These are phyloP conservation scores for Caenorhabditis latens DNA, from an alignment of 1,140 invertebrate genomes.

Conservation along the genomic window DNA sequence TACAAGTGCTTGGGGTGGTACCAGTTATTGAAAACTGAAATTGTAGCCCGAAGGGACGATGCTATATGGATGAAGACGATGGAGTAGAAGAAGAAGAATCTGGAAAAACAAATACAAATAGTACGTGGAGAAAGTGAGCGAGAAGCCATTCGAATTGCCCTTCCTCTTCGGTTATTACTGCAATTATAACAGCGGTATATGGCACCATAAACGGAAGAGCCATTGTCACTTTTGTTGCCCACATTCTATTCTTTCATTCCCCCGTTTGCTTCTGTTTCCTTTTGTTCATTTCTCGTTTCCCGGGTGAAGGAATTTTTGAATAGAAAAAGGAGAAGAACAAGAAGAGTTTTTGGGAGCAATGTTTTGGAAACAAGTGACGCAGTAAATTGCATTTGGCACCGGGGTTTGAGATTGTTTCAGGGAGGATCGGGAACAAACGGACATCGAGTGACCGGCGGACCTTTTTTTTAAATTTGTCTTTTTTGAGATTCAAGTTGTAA, in stretches of 20 bases:
- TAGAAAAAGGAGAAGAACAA: neutral
- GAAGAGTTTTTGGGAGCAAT: neutral
- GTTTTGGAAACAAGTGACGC: neutral
- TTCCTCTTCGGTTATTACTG: constrained; percentile 27
- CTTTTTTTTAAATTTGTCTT: neutral
- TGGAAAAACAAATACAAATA: constrained; percentile 54
- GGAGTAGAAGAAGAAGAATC: neutral
- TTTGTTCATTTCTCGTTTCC: constrained; percentile 38
- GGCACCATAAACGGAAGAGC: constrained; percentile 52
- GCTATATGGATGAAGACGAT: neutral
- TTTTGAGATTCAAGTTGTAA: neutral
- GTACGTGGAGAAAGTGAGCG: constrained; percentile 6
- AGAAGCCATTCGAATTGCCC: constrained; percentile 14
- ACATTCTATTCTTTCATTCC: neutral
- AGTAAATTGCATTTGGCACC: constrained; percentile 15
- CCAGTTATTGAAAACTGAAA: constrained; percentile 1
- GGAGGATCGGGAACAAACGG: neutral
- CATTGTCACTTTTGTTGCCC: constrained; percentile 39
- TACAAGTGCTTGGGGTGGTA: neutral
- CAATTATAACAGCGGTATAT: constrained; percentile 35
- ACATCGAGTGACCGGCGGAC: constrained; percentile 4
- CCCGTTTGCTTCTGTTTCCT: neutral
- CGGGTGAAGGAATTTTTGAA: constrained; percentile 10
- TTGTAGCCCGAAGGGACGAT: constrained; percentile 42
- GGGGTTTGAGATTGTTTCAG: constrained; percentile 3